Base-by-base conservation (phyloP, 2,113 vertebrate genomes). In the Chitala chitala region DNA sequence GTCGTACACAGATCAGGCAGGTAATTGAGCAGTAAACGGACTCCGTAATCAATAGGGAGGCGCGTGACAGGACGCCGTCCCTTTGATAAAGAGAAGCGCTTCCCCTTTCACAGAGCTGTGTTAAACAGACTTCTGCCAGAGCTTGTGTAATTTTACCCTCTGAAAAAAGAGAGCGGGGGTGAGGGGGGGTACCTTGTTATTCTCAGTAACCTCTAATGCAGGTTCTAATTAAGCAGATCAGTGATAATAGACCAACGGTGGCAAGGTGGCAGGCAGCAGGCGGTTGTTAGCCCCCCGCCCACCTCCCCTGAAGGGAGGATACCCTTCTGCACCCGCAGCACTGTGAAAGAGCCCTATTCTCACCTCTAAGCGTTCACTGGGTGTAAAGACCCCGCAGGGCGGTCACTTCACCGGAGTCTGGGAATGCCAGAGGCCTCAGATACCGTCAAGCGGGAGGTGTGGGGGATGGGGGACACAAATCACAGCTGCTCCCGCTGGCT, bases 51-150 rank as follows among this genome's bases (percentile, higher is more conserved):
- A 76, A 86, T 83, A 84, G 73, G 79, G 84, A 87, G 86, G 81
- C 86, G 84, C 75, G 83, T 87, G 87, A 75, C 81, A 83, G 73
- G 80, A 81, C 73, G 78, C 72, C 26, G 77, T 74, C 78, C 83
- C 87, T 90, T 90, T 90, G 87, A 88, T 89, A 80, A 83, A 79
- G 69, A 79, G 63, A 79, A 77, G 65, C 74, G 84, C 84, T 88
- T 89, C 84, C 87, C 77, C 80, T 86, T 89, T 89, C 82, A 77
- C 87, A 86, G 38, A 48, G 50, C 22, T 44, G n/a, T 84, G 87
- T 82, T 80, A 89, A 86, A 86, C 73, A 78, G 72, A 1, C 5
- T 63, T 74, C 54, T 31, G 58, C 64, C 61, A 46, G 24, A 15
- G 53, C 68, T 69, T 36, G 33, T 42, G 42, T 77, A 51, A 55